Conservation (phyloP, 2,888 invertebrate species). For the Luperina testacea region DNA sequence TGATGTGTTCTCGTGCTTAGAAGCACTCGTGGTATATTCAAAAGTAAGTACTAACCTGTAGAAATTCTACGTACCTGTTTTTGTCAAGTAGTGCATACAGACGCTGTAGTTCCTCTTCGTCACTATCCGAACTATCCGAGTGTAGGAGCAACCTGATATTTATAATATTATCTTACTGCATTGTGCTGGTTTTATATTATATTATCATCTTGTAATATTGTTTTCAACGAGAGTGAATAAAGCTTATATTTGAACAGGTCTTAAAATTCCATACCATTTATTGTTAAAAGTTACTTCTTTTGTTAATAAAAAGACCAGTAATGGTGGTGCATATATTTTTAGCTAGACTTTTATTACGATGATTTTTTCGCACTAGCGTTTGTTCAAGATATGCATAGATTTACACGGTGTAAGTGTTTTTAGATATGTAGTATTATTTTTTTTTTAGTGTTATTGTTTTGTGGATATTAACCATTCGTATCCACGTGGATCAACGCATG, state of each 20-base stretch:
- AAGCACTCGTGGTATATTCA: constrained; percentile 21
- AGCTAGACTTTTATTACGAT: not conserved
- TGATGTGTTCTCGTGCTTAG: constrained; percentile 2
- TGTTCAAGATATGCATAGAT: not conserved
- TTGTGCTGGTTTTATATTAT: constrained; percentile 19
- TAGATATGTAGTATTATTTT: not conserved
- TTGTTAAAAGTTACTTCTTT: not conserved
- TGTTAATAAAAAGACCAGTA: not conserved
- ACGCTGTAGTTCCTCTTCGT: constrained; percentile 54
- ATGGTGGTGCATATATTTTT: not conserved
- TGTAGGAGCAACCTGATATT: constrained; percentile 53
- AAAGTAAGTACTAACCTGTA: constrained; percentile 33
- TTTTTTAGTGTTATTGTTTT: not conserved
- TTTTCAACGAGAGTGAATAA: not conserved
- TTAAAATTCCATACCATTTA: constrained; percentile 8
- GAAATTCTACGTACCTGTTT: constrained; percentile 41
- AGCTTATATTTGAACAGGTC: constrained; percentile 51
- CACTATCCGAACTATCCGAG: constrained; percentile 56
- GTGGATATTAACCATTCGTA: not conserved
- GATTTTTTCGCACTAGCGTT: not conserved
- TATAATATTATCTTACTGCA: constrained; percentile 47
- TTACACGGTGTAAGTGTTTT: not conserved
- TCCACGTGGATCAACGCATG: too few relatives aligned
- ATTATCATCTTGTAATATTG: not conserved
- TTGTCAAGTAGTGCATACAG: constrained; percentile 45